Conservation (phyloP, 2,797 vertebrate genomes). For the Poeciliopsis infans region DNA sequence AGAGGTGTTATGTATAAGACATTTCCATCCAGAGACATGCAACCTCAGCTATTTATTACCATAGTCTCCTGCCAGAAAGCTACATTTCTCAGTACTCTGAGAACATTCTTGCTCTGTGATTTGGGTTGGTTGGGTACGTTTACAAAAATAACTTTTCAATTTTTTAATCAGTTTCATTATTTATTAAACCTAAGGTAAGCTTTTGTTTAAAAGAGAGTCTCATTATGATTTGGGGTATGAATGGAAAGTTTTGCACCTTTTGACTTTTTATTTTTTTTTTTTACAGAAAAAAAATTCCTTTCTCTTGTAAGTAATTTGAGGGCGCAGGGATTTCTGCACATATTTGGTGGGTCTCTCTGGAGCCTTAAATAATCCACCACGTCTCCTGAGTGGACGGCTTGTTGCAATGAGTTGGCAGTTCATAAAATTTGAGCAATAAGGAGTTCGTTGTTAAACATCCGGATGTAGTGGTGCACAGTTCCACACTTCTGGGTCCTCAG, state of each 20-base stretch:
- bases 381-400: constrained; percentile 40
- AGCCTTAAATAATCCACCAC: constrained; percentile 57
- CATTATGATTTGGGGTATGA: constrained; percentile 15
- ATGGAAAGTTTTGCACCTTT: constrained; percentile 19
- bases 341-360: constrained; percentile 50
- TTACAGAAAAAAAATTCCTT: not conserved
- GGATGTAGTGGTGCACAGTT: constrained; percentile 12
- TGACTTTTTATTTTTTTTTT: not conserved
- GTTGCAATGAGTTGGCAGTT: constrained; percentile 28
- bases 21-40: constrained; percentile 37
- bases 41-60: constrained; percentile 71
- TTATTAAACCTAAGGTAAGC: constrained; percentile 48
- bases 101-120: constrained; percentile 51
- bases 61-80: constrained; percentile 64
- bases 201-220: constrained; percentile 13
- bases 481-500: constrained; percentile 32
- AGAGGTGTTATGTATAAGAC: constrained; percentile 35
- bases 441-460: constrained; percentile 58
- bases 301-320: constrained; percentile 71
- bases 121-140: constrained; percentile 40
- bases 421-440: constrained; percentile 38
- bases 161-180: constrained; percentile 42
- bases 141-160: constrained; percentile 37
- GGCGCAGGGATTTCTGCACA: constrained; percentile 59
- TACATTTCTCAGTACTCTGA: constrained; percentile 64